These are phyloP conservation scores for Crenuchus spilurus DNA, from an alignment of 2,797 vertebrate genomes.

Conservation along the genomic window DNA sequence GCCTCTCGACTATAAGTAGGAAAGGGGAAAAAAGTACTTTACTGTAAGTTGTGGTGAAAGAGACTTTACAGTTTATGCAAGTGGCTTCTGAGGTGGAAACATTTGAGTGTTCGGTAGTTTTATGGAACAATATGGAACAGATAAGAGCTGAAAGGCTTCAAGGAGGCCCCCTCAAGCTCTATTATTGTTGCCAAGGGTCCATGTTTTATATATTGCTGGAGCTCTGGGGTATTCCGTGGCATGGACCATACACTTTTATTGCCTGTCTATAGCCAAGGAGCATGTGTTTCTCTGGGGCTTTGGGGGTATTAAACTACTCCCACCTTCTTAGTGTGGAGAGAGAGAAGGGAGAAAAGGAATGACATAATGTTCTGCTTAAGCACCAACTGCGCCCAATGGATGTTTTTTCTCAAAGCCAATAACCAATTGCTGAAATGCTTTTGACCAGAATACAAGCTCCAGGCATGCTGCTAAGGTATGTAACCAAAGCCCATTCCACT, in stretches of 20 bases:
- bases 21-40: neutral
- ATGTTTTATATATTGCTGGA: slow-evolving; percentile 60
- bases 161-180: slow-evolving; percentile 40
- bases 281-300: slow-evolving; percentile 55
- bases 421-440: slow-evolving; percentile 50
- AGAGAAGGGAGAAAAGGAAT: slow-evolving; percentile 54
- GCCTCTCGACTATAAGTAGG: neutral
- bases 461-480: slow-evolving; percentile 29
- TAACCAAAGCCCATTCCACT: neutral
- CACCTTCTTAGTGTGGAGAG: slow-evolving; percentile 33
- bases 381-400: slow-evolving; percentile 30
- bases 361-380: slow-evolving; percentile 65
- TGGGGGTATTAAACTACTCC: slow-evolving; percentile 52
- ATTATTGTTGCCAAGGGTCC: slow-evolving; percentile 55
- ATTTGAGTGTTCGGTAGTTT: slow-evolving; percentile 61
- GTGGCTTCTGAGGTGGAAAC: slow-evolving; percentile 47
- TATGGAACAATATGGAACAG: slow-evolving; percentile 60
- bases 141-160: slow-evolving; percentile 60
- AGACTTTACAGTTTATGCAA: slow-evolving; percentile 49
- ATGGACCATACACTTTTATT: slow-evolving; percentile 61
- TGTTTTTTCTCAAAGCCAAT: slow-evolving; percentile 23
- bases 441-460: slow-evolving; percentile 43
- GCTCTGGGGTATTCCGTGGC: slow-evolving; percentile 56
- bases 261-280: slow-evolving; percentile 51
- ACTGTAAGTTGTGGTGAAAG: neutral